Conservation (phyloP, 2,888 invertebrate species). For the Drosophila kambysellisi region DNA sequence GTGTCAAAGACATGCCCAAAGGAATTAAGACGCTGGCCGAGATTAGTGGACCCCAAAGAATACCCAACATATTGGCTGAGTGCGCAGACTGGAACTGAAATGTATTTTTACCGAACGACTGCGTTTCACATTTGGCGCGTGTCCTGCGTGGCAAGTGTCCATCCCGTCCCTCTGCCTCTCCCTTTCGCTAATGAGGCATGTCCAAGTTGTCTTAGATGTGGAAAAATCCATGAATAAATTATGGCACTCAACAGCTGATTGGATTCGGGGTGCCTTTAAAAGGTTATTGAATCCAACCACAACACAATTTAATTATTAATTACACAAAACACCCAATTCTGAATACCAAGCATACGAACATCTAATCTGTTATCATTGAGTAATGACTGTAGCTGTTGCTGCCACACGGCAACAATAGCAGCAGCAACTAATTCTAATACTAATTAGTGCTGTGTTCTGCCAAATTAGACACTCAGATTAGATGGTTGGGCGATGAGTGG, state of each 20-base stretch:
- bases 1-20: slow-evolving; percentile 53
- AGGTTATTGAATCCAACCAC: slow-evolving; percentile 31
- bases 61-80: slow-evolving; percentile 35
- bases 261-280: slow-evolving; percentile 54
- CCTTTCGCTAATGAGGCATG: slow-evolving; percentile 34
- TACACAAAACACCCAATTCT: slow-evolving; percentile 18
- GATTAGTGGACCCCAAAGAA: slow-evolving; percentile 1
- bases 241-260: slow-evolving; percentile 68
- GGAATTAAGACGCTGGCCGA: slow-evolving; percentile 53
- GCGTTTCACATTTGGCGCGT: slow-evolving; percentile 41
- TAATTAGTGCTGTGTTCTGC: slow-evolving; percentile 62
- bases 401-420: slow-evolving; percentile 7
- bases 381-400: slow-evolving; percentile 30
- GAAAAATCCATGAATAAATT: slow-evolving; percentile 70
- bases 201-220: slow-evolving; percentile 8
- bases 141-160: slow-evolving; percentile 46
- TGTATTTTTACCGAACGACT: slow-evolving; percentile 24
- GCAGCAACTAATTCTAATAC: slow-evolving; percentile 1
- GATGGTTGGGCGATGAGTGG: slow-evolving; percentile 22
- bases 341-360: not conserved
- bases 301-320: slow-evolving; percentile 67
- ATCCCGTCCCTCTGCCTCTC: too few species aligned
- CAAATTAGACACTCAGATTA: slow-evolving; percentile 65
- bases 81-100: slow-evolving; percentile 7
- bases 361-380: slow-evolving; percentile 30